A percentile compares a stretch with the other conserved stretches of the same genome.
Evolutionary conservation across 2,888 invertebrate genomes (phyloP).

Genomic region (Pseudococcus longispinus): DNA sequence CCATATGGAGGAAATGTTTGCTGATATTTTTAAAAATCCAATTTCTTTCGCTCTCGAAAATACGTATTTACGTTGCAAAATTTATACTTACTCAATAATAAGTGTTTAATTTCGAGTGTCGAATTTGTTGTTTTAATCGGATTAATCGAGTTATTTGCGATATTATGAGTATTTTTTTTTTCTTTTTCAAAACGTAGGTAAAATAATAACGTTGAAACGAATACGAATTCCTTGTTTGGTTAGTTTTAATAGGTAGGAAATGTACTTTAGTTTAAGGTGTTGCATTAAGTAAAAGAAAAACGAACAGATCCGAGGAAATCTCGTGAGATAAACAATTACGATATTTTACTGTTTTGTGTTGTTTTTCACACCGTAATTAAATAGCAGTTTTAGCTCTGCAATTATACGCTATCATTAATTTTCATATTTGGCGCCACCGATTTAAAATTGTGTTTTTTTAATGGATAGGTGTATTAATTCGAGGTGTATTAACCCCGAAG

Average conservation of each 20-base stretch:
- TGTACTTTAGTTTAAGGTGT: background rate
- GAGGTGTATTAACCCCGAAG: background rate
- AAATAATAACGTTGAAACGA: too few relatives aligned
- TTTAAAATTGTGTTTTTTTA: background rate
- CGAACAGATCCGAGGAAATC: background rate
- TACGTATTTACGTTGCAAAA: background rate
- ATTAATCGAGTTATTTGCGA: too few relatives aligned
- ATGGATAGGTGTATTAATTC: background rate
- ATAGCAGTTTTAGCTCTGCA: background rate
- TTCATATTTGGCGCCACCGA: conserved; percentile 16
- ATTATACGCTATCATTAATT: conserved; percentile 23
- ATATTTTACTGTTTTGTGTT: background rate
- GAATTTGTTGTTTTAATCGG: background rate
- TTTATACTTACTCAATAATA: background rate
- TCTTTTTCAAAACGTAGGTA: too few relatives aligned
- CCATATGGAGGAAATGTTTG: background rate
- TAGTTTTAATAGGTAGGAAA: too few relatives aligned
- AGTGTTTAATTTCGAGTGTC: background rate
- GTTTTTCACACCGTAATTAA: conserved; percentile 13
- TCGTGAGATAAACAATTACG: background rate
- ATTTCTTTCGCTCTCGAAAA: background rate
- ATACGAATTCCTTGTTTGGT: too few relatives aligned
- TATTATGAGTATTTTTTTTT: too few relatives aligned
- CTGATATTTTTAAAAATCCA: background rate
- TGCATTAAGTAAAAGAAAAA: background rate